Evolutionary conservation across 2,113 vertebrate species (phyloP).

Genomic region (Phaetusa simplex): DNA sequence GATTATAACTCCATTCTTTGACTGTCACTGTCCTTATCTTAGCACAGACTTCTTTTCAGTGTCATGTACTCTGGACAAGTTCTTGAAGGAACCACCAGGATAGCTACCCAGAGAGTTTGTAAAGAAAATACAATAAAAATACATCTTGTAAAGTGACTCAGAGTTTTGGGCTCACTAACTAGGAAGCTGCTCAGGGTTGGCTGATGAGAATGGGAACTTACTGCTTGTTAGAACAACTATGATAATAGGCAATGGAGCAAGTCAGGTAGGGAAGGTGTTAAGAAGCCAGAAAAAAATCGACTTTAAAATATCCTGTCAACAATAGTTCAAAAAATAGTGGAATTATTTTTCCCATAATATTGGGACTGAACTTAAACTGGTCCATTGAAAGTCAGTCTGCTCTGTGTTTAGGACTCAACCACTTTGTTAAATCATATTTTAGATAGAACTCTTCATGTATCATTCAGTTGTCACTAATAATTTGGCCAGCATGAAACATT

Average conservation of each 20-base stretch:
- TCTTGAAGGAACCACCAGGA: not conserved
- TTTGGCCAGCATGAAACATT: conserved; percentile 14
- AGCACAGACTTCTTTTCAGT: not conserved
- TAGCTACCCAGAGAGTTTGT: not conserved
- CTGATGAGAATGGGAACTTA: not conserved
- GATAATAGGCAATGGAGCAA: not conserved
- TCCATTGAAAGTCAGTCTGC: not conserved
- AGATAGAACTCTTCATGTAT: not conserved
- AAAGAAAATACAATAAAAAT: not conserved
- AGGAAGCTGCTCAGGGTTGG: not conserved
- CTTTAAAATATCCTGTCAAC: not conserved
- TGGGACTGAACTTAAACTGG: not conserved
- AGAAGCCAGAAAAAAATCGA: not conserved
- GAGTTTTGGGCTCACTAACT: not conserved
- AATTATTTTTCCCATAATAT: not conserved
- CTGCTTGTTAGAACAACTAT: not conserved
- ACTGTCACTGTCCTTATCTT: not conserved
- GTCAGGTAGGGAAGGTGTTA: not conserved
- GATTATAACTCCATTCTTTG: not conserved
- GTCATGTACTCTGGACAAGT: not conserved
- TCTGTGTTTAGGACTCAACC: not conserved
- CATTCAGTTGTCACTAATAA: conserved; percentile 11
- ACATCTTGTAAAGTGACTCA: fast-evolving
- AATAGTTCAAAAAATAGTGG: not conserved
- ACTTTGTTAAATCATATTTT: conserved; percentile 28